Percentiles rank a stretch among this genome's conserved stretches.
These are phyloP conservation scores for Crocidura indochinensis DNA, from an alignment of 2,797 vertebrate genomes.

Conservation along the genomic window DNA sequence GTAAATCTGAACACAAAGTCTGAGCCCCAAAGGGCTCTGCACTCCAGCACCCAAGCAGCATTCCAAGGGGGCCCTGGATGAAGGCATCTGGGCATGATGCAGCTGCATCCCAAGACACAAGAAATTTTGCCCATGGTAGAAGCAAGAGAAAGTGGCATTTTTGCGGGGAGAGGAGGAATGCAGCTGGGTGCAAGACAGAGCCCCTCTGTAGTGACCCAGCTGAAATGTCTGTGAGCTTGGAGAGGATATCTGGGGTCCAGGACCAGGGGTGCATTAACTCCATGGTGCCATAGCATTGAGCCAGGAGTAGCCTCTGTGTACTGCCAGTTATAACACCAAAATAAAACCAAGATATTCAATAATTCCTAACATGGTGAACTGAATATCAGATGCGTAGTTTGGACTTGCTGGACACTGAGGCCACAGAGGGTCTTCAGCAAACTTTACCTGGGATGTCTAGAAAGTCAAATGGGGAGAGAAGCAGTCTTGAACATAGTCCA, in stretches of 20 bases:
- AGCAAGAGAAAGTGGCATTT: not conserved
- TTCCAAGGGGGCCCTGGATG: not conserved
- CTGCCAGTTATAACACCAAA: no score
- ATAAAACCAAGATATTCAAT: no score
- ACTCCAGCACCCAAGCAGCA: not conserved
- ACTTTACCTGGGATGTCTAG: not conserved
- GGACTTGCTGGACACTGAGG: not conserved
- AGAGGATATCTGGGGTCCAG: not conserved
- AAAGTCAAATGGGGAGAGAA: not conserved
- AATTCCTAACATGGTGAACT: not conserved
- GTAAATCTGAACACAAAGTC: slow-evolving; percentile 79
- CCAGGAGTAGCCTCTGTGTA: no score
- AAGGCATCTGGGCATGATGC: not conserved
- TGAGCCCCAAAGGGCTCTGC: not conserved
- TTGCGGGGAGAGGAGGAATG: not conserved
- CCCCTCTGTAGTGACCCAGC: not conserved
- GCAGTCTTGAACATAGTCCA: not conserved
- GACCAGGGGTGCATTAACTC: no score
- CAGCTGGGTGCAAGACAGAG: not conserved
- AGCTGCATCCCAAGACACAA: not conserved
- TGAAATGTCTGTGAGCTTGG: not conserved
- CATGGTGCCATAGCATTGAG: no score
- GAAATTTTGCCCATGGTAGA: not conserved
- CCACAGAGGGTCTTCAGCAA: not conserved
- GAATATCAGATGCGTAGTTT: not conserved